These are phyloP conservation scores for Apus apus DNA, from an alignment of 2,113 vertebrate species.

Conservation along the genomic window DNA sequence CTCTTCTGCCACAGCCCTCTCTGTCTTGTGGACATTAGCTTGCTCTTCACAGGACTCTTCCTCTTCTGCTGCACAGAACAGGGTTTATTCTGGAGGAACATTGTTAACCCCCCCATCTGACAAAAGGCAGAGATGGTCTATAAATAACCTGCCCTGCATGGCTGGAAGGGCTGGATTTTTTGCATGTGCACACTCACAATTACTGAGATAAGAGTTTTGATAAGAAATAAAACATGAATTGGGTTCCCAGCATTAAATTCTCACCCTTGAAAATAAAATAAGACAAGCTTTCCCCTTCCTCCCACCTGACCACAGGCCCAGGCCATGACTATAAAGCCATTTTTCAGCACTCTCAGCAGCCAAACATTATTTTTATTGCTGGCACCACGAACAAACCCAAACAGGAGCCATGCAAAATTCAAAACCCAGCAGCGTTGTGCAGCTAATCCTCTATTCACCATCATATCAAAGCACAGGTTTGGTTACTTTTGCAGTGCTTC, in stretches of 20 bases:
- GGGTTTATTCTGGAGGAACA: background rate
- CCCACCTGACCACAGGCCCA: background rate
- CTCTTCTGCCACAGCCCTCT: background rate
- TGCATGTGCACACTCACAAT: background rate
- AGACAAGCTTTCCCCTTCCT: background rate
- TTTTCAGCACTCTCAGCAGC: background rate
- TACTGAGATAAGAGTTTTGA: background rate
- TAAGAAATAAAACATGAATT: background rate
- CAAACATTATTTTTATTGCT: conserved; percentile 13
- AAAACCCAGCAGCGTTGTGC: background rate
- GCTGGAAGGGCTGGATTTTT: background rate
- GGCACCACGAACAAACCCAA: background rate
- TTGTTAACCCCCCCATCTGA: background rate
- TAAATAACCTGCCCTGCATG: background rate
- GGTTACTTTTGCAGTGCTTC: conserved; percentile 15
- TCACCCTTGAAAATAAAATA: background rate
- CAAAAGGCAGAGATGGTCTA: conserved; percentile 35
- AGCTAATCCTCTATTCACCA: conserved; percentile 13
- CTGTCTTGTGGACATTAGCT: background rate
- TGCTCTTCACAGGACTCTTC: background rate
- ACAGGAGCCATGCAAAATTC: background rate
- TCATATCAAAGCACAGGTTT: background rate
- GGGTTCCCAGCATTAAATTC: background rate
- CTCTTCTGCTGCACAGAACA: background rate
- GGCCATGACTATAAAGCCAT: background rate